Percentiles rank a stretch among this genome's conserved stretches.
phyloP scores from a whole-genome alignment of 2,797 vertebrate species.

The Echeneis naucrates region DNA sequence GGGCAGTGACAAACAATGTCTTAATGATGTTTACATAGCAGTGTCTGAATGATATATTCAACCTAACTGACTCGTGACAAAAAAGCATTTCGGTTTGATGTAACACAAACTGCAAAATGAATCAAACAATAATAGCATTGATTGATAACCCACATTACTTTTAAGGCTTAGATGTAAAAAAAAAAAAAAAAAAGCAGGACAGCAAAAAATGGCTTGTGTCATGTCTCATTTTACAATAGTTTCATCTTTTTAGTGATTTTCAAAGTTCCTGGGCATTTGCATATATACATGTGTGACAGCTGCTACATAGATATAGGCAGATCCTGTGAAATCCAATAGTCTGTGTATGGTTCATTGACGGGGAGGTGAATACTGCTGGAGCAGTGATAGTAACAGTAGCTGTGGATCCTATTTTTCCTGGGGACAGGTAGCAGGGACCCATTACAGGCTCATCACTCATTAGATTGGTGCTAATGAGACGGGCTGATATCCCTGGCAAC shows the following conservation, averaged over 20 bases:
- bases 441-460: constrained; percentile 39
- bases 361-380: constrained; percentile 16
- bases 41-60: constrained; percentile 69
- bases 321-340: constrained; percentile 45
- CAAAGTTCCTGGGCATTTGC: constrained; percentile 13
- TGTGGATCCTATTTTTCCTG: constrained; percentile 40
- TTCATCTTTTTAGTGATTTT: constrained; percentile 37
- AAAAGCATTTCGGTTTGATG: constrained; percentile 60
- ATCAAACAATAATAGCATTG: constrained; percentile 51
- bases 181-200: constrained; percentile 12
- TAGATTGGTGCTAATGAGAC: constrained; percentile 34
- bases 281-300: constrained; percentile 36
- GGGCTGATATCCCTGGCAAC: constrained; percentile 53
- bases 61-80: constrained; percentile 70
- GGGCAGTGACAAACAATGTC: constrained; percentile 66
- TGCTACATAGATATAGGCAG: constrained; percentile 2
- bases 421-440: constrained; percentile 24
- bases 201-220: constrained; percentile 1
- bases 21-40: constrained; percentile 76
- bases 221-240: constrained; percentile 7
- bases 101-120: constrained; percentile 56
- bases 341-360: constrained; percentile 22
- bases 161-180: constrained; percentile 25
- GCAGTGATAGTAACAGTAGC: constrained; percentile 30
- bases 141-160: constrained; percentile 64